phyloP scores from a whole-genome alignment of 2,797 vertebrate species.

The Notolepis coatsorum region DNA sequence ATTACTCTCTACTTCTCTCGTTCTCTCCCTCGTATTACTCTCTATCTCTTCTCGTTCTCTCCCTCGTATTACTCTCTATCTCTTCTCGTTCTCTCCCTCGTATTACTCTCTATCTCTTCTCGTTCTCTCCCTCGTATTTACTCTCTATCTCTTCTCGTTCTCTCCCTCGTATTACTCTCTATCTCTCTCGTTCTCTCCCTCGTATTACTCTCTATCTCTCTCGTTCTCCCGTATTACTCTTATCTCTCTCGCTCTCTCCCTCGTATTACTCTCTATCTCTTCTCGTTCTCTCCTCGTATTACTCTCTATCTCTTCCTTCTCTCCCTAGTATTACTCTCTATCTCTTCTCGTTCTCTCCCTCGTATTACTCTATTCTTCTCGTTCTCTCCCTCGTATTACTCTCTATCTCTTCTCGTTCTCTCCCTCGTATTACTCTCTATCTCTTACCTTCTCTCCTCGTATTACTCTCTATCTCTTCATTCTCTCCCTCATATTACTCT shows the following conservation, averaged over 20 bases:
- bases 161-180: conserved; percentile 2
- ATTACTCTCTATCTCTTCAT: conserved; percentile 13
- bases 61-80: conserved; percentile 26
- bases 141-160: conserved; percentile 6
- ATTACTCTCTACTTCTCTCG: conserved; percentile 12
- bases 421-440: neutral
- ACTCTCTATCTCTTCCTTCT: too few species aligned
- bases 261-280: conserved; percentile 26
- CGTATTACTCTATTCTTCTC: too few species aligned
- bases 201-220: too few species aligned
- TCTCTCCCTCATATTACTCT: conserved; percentile 53
- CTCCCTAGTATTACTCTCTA: conserved; percentile 50
- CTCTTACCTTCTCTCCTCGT: too few species aligned
- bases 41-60: conserved; percentile 1
- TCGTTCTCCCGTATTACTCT: conserved; percentile 12
- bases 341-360: too few species aligned
- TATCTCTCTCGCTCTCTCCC: conserved; percentile 4
- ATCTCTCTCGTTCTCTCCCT: conserved; percentile 18
- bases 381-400: too few species aligned
- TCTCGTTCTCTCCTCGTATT: conserved; percentile 46
- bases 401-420: too few species aligned
- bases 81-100: conserved; percentile 46
- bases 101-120: too few species aligned
- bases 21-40: conserved; percentile 1
- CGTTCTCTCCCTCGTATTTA: conserved; percentile 7